Evolutionary conservation across 2,113 vertebrate species (phyloP), one percentile per base, ranked within the genome.

Genomic region (Alexandromys fortis): DNA sequence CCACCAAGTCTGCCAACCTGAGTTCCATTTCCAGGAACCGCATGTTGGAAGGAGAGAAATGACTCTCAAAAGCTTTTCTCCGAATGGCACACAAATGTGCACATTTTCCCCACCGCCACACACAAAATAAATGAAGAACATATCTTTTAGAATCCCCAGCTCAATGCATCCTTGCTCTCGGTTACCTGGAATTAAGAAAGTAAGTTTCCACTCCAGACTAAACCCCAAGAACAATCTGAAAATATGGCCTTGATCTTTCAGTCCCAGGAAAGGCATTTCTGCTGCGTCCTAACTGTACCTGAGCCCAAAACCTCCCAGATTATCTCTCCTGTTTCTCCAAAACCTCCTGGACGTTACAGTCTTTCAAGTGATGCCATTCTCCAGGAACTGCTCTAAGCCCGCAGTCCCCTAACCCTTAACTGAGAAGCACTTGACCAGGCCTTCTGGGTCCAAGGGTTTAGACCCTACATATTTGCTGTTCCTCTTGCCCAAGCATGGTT

Each of bases 181-280:
- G 70, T 21, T 90, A 67, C 85, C 61, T 75, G 4, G 42, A 90
- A 33, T 87, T 47, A 55, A 47, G 55, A 35, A 96, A 87, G 38
- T 21, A 70, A 42, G 17, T 72, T 63, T 85, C 79, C 14, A 30
- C 19, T 47, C 35, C 49, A 72, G 38, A 86, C 9, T 49, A 76
- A 75, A 42, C 17, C 47, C 35, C 10, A 65, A 90, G 22, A 42
- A 52, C n/a, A 81, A 76, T 67, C 58, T 86, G 83, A 65, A 83
- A 70, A 49, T 1, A 83, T n/a, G 63, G 26, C 38, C 75, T 89
- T 87, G 63, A 38, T 83, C 81, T 11, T 30, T 49, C 38, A 14
- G 67, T 16, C 28, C 49, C 11, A 0, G 45, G 45, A n/a, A 88
- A 90, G 86, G 52, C 55, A 52, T n/a, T 73, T 33, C 45, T 28